These are phyloP conservation scores for Sus scrofa DNA, from an alignment of 2,113 vertebrate species.

Conservation along the genomic window T2T-Sscrofa CM000820.6:1165001-1165500, in stretches of 20 bases:
- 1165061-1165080: accelerated
- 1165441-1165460: background rate
- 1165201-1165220: background rate
- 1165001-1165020: constrained; percentile 35
- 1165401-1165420: background rate
- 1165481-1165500: constrained; percentile 33
- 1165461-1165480: constrained; percentile 24
- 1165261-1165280: background rate
- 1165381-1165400: background rate
- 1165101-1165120: background rate
- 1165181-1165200: background rate
- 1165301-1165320: background rate
- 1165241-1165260: background rate
- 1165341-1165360: background rate
- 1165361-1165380: background rate
- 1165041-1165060: background rate
- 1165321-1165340: background rate
- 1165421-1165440: background rate
- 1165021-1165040: background rate
- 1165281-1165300: background rate
- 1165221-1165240: background rate
- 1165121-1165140: background rate
- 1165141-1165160: background rate
- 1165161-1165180: background rate
- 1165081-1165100: background rate